Base-by-base conservation (phyloP, 2,113 vertebrate genomes). In the Oreotrochilus melanogaster region DNA sequence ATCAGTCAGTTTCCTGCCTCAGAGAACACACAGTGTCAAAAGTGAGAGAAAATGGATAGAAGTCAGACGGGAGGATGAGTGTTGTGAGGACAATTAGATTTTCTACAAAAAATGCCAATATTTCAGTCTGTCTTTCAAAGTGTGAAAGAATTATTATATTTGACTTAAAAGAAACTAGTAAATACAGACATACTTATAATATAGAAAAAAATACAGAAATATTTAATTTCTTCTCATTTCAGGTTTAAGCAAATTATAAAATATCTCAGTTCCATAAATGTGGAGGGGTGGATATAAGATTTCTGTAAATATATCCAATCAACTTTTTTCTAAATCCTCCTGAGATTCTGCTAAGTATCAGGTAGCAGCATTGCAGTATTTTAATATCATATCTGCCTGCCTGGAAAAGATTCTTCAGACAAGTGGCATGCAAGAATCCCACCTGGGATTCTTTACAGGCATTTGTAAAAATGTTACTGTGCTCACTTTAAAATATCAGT, bases 1-100 rank as follows among this genome's bases (percentile, higher is more conserved):
- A 33, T 19, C 28, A 11, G 1, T 28, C 39, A 23, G 15, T 21
- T 33, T 16, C 13, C 23, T 70, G 54, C 42, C 35, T 58, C 31
- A 6, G 23, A 18, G 30, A 51, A 21, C 11, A 19, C 3, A 8
- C 2, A 16, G 2, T 7, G 10, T 4, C 25, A 27, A 50, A 14
- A 69, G 48, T 1, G 15, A 1, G 2, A 58, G 47, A 37, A 88
- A 33, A 79, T 11, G 18, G 18, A 21, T 30, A 53, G 28, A 43
- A 70, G 42, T 27, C 43, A n/a, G 30, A 53, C 10, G 35, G 60
- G 6, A 82, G 12, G 35, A 21, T 35, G 18, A 18, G 19, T 15
- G 2, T 21, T 57, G 30, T 12, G 6, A 56, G 27, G 27, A 2
- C 15, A 16, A 4, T 56, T 11, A 10, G 33, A 47, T 47, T 57